Conservation (phyloP, 1,140 invertebrate species). For the Lysiphlebus fabarum region DNA sequence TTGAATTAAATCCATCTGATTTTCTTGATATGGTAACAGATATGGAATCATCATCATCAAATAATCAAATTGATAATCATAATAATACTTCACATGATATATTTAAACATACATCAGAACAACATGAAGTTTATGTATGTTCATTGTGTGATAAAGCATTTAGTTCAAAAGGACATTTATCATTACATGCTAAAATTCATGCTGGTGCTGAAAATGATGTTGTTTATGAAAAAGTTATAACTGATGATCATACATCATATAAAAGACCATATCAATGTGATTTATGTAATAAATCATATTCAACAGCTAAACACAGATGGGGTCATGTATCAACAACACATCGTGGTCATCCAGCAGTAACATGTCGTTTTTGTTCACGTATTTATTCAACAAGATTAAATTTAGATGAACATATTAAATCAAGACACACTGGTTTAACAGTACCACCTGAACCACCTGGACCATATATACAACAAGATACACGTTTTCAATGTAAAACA, state of each 20-base stretch:
- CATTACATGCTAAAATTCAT: conserved; percentile 55
- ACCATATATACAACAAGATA: conserved; percentile 40
- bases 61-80: conserved; percentile 31
- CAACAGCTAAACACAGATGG: conserved; percentile 58
- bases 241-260: conserved; percentile 53
- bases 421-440: conserved; percentile 48
- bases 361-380: conserved; percentile 51
- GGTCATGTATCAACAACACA: conserved; percentile 56
- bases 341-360: conserved; percentile 54
- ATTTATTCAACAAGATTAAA: conserved; percentile 55
- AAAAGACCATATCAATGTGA: conserved; percentile 57
- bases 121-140: conserved; percentile 55
- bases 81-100: conserved; percentile 25
- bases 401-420: conserved; percentile 55
- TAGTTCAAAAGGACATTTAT: conserved; percentile 55
- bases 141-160: conserved; percentile 56
- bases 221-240: conserved; percentile 53
- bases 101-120: conserved; percentile 47
- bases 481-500: conserved; percentile 46
- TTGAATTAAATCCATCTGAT: conserved; percentile 54
- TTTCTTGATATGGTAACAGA: conserved; percentile 49
- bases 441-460: conserved; percentile 37
- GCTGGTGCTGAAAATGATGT: conserved; percentile 49
- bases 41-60: conserved; percentile 38
- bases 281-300: conserved; percentile 57